Evolutionary conservation across 2,888 invertebrate species (phyloP), one percentile per base, ranked within the genome.

Genomic region (Brachynemurus nebulosus): DNA sequence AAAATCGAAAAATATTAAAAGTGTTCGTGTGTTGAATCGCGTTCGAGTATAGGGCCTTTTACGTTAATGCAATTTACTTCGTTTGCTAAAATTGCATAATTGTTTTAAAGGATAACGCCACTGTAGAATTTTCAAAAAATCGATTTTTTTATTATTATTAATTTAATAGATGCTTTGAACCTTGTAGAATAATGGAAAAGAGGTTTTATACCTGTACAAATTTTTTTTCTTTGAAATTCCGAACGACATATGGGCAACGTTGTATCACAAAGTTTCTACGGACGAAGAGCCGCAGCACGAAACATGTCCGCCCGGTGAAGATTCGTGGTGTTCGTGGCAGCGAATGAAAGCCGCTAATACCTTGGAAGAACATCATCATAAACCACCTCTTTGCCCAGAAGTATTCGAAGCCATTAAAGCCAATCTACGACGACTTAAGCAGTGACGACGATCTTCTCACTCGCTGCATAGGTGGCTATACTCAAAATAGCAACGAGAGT

Each of bases 381-480:
- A 49, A 12, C 54, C 40, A 23, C 40, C 46, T n/a, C 47, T 54
- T 42, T 52, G 50, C 12, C 21, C 39, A 14, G 45, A 46, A 25
- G 50, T 51, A 42, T 43, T 45, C 14, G 38, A 16, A 14, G 53
- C 53, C 11, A 52, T 57, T n/a, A n/a, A 50, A 52, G 17, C 55
- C 56, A 4, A 54, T 56, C 43, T 57, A 56, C 47, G 51, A 53
- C 51, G 54, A 57, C 48, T 53, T 59, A 18, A 56, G 54, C 36
- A 53, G 54, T n/a, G n/a, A n/a, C n/a, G 51, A 57, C 25, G 46
- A 48, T 33, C 48, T 57, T 34, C 44, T 59, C 38, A 51, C 54
- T 53, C 39, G 43, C 27, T 55, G 45, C 58, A 55, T 51, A 57
- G 56, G n/a, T n/a, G n/a, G n/a, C n/a, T n/a, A n/a, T n/a, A n/a